Base-by-base conservation (phyloP, 2,797 vertebrate species). In the Lepus townsendii region DNA sequence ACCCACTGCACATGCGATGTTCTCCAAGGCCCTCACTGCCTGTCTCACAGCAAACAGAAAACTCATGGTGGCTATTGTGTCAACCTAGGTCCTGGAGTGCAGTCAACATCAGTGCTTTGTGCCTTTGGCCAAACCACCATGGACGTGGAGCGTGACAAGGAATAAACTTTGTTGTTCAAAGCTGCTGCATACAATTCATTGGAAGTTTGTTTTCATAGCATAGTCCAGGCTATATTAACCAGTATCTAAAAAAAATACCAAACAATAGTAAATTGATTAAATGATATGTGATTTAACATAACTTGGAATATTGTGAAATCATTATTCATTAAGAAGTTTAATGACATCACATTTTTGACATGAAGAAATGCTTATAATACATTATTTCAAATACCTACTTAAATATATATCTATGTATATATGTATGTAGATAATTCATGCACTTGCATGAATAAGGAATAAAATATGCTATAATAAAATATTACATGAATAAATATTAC, bases 401-500 rank as follows among this genome's bases (percentile, higher is more conserved):
- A 47, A 47, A 47, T 47, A 47, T 47, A 47, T 47, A 47, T 47
- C 6, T 42, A 42, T 42, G 42, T 47, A 47, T 47, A 47, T 9
- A 47, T 47, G 42, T 47, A 47, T 47, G 42, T 47, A 47, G 42
- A 47, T 47, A 47, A 47, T 57, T 4, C 14, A 20, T 27, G 11
- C 16, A 38, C 35, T 66, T 85, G 16, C 22, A 73, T 79, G 75
- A 75, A 89, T 10, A 88, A 86, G n/a, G 5, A 27, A 57, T 78
- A 65, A 60, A 92, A 47, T n/a, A 2, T 60, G 77, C 91, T 91
- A 85, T 73, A 75, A 47, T 88, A 95, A 63, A 69, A 76, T 54
- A 65, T 68, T 62, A 50, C 24, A 73, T 0, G 38, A 32, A 9
- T 88, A 95, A 80, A 88, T 89, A 71, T 13, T 63, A 38, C 60